phyloP scores from a whole-genome alignment of 2,888 invertebrate genomes.

The Cephus pulcher region DNA sequence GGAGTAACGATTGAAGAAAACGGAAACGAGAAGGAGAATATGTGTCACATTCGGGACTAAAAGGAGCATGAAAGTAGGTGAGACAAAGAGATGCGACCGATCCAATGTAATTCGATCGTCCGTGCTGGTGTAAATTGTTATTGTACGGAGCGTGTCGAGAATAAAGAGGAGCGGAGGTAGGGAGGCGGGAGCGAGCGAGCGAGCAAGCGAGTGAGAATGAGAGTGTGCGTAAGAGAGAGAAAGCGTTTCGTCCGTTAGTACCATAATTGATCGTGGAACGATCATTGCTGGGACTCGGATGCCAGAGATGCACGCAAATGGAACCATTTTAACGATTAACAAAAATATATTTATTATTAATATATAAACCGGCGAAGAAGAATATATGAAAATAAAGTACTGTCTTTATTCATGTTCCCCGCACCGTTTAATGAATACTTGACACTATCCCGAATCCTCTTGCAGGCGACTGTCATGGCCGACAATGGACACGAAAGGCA shows the following conservation, averaged over 20 bases:
- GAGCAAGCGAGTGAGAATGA: not conserved
- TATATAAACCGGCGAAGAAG: constrained; percentile 43
- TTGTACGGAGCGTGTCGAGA: not conserved
- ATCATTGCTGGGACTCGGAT: constrained; percentile 35
- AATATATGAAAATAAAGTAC: constrained; percentile 53
- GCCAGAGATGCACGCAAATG: constrained; percentile 27
- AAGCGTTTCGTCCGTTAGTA: not conserved
- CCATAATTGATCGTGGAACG: constrained; percentile 41
- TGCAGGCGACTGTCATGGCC: no score
- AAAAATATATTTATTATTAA: constrained; percentile 53
- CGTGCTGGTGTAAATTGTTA: not conserved
- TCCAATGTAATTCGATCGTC: no score
- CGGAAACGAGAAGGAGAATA: no score
- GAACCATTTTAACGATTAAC: constrained; percentile 39
- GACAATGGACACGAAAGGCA: no score
- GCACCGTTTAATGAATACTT: constrained; percentile 8
- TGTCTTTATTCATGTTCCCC: constrained; percentile 51
- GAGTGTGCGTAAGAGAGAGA: no score
- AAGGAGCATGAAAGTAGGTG: no score
- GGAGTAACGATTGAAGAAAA: no score
- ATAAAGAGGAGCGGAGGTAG: not conserved
- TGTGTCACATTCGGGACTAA: no score
- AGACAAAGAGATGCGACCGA: no score
- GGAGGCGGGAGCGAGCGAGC: not conserved
- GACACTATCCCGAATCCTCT: not conserved